Base-by-base conservation (phyloP, 2,797 vertebrate genomes). In the Cephalopachus bancanus region DNA sequence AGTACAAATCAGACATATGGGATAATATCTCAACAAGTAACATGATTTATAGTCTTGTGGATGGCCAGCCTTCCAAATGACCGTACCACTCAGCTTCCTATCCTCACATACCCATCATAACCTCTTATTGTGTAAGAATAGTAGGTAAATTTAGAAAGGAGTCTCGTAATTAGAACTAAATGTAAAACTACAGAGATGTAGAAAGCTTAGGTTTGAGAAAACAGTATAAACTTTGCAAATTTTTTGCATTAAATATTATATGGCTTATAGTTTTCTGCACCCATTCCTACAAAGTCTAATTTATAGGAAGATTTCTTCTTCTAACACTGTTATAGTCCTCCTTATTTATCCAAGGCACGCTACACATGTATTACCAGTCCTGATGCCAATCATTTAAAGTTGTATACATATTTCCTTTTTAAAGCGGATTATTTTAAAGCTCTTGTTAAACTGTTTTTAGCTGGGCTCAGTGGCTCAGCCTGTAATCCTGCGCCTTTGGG, bases 361-460 rank as follows among this genome's bases (percentile, higher is more conserved):
- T 59, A 1, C 49, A 0, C 79, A 11, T 33, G 20, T 79, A 6
- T 59, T 55, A 64, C 49, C 90, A 84, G 81, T 44, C 44, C 44
- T 75, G 37, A 84, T 78, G 87, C 69, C 80, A 93, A 57, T 60
- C 49, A 44, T 80, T 94, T 55, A 62, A 62, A 93, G 24, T 16
- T 22, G 65, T 84, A 80, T 51, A 95, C 72, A 90, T 90, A 89
- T 59, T 97, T 89, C 64, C n/a, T 33, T 76, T 85, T 57, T 85
- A 86, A 92, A 80, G 17, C 28, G 10, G 7, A 75, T 44, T 44
- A 44, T 44, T 44, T 44, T 44, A 44, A 44, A 44, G 44, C 44
- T 44, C 44, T 44, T 44, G 44, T 44, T 44, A 44, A 44, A 44
- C 44, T 44, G 44, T 44, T 78, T 93, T 89, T 89, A 89, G 37